Evolutionary conservation across 1,140 invertebrate genomes (phyloP), one percentile per base, ranked within the genome.

Genomic region (Scaptodrosophila lebanonensis): DNA sequence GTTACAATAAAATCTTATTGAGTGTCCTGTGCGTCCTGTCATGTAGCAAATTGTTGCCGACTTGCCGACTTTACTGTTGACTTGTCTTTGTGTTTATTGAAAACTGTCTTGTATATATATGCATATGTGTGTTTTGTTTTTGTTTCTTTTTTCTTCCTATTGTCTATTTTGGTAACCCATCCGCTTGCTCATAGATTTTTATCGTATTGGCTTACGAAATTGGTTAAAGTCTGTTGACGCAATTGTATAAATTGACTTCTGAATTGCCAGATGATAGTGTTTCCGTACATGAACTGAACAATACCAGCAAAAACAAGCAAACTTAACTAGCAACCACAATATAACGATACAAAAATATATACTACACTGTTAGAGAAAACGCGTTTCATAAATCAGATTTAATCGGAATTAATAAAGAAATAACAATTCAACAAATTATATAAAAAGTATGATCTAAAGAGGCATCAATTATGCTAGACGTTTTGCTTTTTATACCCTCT

Each of bases 231-330:
- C 51, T 64, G 62, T 66, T 76, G 71, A 47, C 30, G 56, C 71
- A 76, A 76, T 76, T 76, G 72, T 40, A 49, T 63, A 70, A 76
- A 77, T 72, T 79, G 73, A 64, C 64, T 72, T 72, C 79, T 56
- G 58, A 61, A 70, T 52, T 63, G 38, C 29, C 49, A 20, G 22
- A 50, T 20, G 39, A 70, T 59, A 76, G 62, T 70, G 53, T 64
- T 57, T 49, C 25, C 32, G 2, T 20, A 20, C n/a, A 25, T 25
- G 8, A 25, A 8, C 22, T 25, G 8, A 3, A 25, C 22, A 25
- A 25, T 4, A 25, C 3, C 22, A 25, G 22, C 22, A 25, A 25
- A 3, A 25, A 25, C 8, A 25, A 25, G n/a, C 22, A 25, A 7
- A 16, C 30, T 43, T 20, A 17, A n/a, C n/a, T n/a, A n/a, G n/a